Conservation (phyloP, 2,797 vertebrate genomes). For the Tympanoctomys barrerae region DNA sequence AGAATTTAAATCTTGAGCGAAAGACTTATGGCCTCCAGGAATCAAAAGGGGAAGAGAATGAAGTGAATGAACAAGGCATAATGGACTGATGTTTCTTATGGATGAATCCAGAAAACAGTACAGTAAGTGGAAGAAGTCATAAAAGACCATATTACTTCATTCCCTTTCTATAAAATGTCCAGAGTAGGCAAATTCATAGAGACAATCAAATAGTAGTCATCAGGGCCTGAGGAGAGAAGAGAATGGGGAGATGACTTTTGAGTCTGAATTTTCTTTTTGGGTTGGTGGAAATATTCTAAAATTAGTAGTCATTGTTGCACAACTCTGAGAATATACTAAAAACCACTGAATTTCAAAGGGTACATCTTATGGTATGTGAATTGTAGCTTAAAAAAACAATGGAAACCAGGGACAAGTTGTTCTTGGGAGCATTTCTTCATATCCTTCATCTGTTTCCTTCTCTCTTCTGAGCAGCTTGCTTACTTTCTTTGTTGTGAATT, state of each 20-base stretch:
- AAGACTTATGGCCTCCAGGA: background rate
- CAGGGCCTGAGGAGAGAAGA: no score
- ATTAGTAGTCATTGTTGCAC: background rate
- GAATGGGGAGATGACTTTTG: no score
- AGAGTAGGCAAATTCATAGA: background rate
- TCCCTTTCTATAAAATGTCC: background rate
- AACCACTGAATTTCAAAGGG: background rate
- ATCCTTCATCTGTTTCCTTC: background rate
- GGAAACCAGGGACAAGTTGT: background rate
- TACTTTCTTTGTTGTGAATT: background rate
- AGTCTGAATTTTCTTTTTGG: background rate
- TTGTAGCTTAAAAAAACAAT: background rate
- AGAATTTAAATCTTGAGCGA: background rate
- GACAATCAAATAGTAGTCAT: background rate
- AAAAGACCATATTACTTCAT: background rate
- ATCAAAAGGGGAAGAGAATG: background rate
- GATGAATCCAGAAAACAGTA: background rate
- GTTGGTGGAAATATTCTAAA: background rate
- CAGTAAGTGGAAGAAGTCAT: background rate
- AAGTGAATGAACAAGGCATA: background rate
- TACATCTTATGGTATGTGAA: background rate
- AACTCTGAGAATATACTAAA: background rate
- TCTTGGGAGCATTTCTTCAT: background rate
- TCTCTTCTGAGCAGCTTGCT: constrained; percentile 1
- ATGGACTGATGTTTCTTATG: background rate